Percentiles rank a stretch among this genome's conserved stretches.
phyloP scores from a whole-genome alignment of 2,888 invertebrate genomes.

The Ormia ochracea region DNA sequence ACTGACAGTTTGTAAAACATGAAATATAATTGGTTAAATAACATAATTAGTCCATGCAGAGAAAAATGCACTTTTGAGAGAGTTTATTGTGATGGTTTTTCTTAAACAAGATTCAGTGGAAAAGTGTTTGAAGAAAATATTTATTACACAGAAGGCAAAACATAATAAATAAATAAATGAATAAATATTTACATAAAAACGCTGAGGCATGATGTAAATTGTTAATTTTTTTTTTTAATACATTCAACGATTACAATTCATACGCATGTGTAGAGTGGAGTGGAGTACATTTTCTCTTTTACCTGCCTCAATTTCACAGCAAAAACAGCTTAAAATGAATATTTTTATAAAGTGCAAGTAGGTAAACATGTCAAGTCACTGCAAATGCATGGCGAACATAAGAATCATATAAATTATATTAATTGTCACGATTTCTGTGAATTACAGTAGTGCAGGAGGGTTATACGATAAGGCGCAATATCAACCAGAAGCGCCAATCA shows the following conservation, averaged over 20 bases:
- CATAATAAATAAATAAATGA: neutral
- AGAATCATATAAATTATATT: neutral
- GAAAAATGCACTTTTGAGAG: neutral
- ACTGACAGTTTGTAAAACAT: neutral
- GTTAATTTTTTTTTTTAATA: constrained; percentile 16
- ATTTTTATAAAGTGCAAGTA: neutral
- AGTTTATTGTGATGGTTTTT: neutral
- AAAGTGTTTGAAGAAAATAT: neutral
- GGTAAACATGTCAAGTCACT: constrained; percentile 1
- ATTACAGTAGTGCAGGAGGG: neutral
- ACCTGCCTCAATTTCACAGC: neutral
- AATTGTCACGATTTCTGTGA: no score
- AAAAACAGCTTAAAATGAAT: neutral
- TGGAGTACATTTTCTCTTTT: neutral
- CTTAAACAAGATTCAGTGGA: neutral
- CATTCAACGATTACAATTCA: constrained; percentile 3
- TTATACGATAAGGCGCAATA: neutral
- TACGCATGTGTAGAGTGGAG: neutral
- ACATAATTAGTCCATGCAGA: neutral
- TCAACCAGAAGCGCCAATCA: no score
- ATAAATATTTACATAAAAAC: constrained; percentile 42
- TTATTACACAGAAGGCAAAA: neutral
- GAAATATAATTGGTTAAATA: neutral
- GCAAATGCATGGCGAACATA: neutral
- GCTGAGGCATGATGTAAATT: constrained; percentile 41